Conservation (phyloP, 2,888 invertebrate genomes). For the Ischnura elegans region DNA sequence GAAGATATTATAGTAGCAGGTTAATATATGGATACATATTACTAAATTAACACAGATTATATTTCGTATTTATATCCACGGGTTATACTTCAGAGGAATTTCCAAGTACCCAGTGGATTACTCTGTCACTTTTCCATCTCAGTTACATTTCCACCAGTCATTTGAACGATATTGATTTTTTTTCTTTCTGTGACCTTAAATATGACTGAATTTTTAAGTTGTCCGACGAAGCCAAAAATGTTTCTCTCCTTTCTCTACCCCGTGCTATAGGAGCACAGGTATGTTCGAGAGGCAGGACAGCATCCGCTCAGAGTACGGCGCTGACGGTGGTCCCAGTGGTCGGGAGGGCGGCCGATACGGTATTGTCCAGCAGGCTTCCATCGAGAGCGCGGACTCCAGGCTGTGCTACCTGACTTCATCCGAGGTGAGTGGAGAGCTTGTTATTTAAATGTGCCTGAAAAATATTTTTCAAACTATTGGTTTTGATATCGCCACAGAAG, state of each 20-base stretch:
- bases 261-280: slow-evolving; percentile 81
- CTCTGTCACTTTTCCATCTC: neutral
- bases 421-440: slow-evolving; percentile 91
- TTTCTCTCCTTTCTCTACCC: neutral
- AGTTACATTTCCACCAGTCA: neutral
- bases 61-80: too few relatives aligned
- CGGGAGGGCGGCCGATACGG: slow-evolving; percentile 91
- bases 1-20: too few relatives aligned
- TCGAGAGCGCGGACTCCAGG: slow-evolving; percentile 96
- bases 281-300: slow-evolving; percentile 94
- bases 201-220: neutral
- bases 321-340: slow-evolving; percentile 84
- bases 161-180: neutral
- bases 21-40: too few relatives aligned
- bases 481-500: too few relatives aligned
- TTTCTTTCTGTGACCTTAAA: neutral
- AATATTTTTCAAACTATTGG: too few relatives aligned
- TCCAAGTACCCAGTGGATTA: neutral
- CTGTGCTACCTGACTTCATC: slow-evolving; percentile 96
- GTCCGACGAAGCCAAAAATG: neutral
- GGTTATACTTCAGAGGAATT: neutral
- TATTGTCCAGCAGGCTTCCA: slow-evolving; percentile 95
- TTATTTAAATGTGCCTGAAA: too few relatives aligned
- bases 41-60: too few relatives aligned
- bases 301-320: slow-evolving; percentile 92